A percentile compares a stretch with the other conserved stretches of the same genome.
phyloP scores from a whole-genome alignment of 2,797 vertebrate genomes.

The Cryptoblepharus egeriae region DNA sequence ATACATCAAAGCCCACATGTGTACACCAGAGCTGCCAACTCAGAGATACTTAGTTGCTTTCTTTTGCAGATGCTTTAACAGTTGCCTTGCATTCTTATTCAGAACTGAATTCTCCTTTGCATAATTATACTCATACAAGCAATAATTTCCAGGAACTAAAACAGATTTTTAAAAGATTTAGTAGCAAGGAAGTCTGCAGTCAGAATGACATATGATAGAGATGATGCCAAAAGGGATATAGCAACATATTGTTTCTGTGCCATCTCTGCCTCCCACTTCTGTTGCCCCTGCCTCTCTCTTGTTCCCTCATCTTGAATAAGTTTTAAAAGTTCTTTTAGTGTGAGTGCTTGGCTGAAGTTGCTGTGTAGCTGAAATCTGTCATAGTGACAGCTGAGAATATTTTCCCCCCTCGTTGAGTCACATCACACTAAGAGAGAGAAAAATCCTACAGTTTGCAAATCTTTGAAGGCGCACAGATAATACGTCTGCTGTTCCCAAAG shows the following conservation, averaged over 20 bases:
- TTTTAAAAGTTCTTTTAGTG: conserved; percentile 43
- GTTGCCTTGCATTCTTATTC: not conserved
- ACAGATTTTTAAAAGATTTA: conserved; percentile 17
- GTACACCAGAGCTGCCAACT: not conserved
- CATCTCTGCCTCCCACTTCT: conserved; percentile 1
- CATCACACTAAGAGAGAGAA: not conserved
- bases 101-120: conserved; percentile 29
- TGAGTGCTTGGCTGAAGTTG: conserved; percentile 34
- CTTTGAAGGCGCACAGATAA: not conserved
- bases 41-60: not conserved
- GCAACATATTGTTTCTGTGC: not conserved
- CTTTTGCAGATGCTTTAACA: not conserved
- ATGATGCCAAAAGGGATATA: conserved; percentile 8
- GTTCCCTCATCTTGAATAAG: not conserved
- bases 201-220: not conserved
- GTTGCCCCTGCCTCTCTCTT: not conserved
- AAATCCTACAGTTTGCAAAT: fast-evolving
- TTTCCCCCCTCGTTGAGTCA: conserved; percentile 8
- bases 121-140: conserved; percentile 4
- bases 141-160: not conserved
- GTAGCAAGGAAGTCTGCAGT: conserved; percentile 17
- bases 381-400: conserved; percentile 35
- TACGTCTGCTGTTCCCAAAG: conserved; percentile 5
- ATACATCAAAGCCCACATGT: not conserved
- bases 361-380: conserved; percentile 37